phyloP scores from a whole-genome alignment of 2,888 invertebrate species.

The Andrena praecox region DNA sequence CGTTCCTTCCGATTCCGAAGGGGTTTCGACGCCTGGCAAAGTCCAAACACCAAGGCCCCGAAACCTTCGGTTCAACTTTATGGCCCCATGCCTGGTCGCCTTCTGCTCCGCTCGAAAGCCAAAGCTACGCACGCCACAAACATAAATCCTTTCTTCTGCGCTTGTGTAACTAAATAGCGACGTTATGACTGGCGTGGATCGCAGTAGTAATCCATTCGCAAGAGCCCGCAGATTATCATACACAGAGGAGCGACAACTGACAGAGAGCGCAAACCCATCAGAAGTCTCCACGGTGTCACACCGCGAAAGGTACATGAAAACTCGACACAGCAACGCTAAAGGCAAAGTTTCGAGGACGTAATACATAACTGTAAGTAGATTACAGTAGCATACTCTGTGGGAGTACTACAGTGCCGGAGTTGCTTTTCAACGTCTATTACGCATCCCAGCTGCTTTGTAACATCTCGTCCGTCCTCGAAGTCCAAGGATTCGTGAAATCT shows the following conservation, averaged over 20 bases:
- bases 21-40: too few species aligned
- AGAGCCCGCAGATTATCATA: neutral
- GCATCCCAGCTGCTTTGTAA: neutral
- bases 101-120: too few species aligned
- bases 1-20: too few species aligned
- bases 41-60: too few species aligned
- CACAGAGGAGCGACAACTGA: neutral
- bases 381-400: neutral
- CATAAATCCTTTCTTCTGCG: neutral
- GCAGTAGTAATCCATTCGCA: neutral
- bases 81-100: too few species aligned
- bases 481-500: too few species aligned
- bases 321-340: neutral
- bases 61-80: too few species aligned
- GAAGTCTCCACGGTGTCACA: neutral
- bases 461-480: too few species aligned
- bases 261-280: too few species aligned
- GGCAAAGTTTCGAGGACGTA: neutral
- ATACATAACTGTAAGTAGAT: constrained; percentile 7
- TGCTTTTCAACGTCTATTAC: neutral
- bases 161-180: neutral
- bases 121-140: too few species aligned
- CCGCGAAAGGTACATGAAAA: neutral
- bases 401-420: neutral
- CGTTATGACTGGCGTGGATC: neutral